Evolutionary conservation across 1,140 invertebrate species (phyloP), one percentile per base, ranked within the genome.

Genomic region (Heliconius congener): DNA sequence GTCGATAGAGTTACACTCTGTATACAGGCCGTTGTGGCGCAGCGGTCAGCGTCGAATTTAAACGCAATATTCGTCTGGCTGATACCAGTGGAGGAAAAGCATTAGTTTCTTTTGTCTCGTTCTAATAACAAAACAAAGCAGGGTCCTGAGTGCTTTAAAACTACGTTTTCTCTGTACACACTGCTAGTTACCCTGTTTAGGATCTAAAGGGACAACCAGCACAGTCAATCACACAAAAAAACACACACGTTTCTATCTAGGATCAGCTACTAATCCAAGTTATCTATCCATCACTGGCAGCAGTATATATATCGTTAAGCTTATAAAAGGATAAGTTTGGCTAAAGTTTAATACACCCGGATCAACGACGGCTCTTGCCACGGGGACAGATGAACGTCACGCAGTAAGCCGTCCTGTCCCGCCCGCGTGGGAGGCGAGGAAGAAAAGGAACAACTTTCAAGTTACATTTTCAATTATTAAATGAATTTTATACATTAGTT

Each of bases 321-420:
- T 30, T 16, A 27, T 30, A 27, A 57, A 57, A 66, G 11, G 23
- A 27, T 66, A 66, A 23, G 23, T 66, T 30, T 30, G 60, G 60
- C 27, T 66, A 16, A 27, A 66, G 27, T 66, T 66, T 66, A 30
- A 66, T 66, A 66, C 60, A 30, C 60, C 60, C 60, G 60, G 60
- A 23, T 66, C 23, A 66, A 30, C 27, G 11, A 11, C 30, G 60
- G 8, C 60, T 16, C 60, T 60, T 30, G 60, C 60, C 23, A 9
- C 60, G 60, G 60, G 60, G 60, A 66, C 60, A 66, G 60, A 66
- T 27, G 16, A 30, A 66, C 60, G 60, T 66, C 60, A 23, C 60
- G 60, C 60, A 27, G 60, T 66, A 66, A 66, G 23, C 27, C 60
- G 23, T 4, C 23, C n/a, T 1, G n/a, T 8, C n/a, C 55, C 19